These are phyloP conservation scores for Macquaria australasica DNA, from an alignment of 2,113 vertebrate species.

Conservation along the genomic window DNA sequence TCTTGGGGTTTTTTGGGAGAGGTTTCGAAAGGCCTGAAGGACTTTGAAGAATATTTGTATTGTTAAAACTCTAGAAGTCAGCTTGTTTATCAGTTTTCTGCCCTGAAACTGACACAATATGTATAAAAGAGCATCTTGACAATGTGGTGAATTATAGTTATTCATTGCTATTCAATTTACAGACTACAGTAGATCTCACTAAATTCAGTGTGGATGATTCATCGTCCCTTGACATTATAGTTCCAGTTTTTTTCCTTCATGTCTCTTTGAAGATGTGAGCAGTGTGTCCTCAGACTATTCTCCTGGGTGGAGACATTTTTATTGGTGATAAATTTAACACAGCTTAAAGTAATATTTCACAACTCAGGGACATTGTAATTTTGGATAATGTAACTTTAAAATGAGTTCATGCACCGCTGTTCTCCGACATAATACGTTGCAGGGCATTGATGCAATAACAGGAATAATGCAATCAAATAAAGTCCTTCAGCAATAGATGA, in stretches of 20 bases:
- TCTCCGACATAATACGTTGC: background rate
- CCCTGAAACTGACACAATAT: background rate
- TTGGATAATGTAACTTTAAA: background rate
- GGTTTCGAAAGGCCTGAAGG: background rate
- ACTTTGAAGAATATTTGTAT: background rate
- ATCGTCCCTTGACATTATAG: constrained; percentile 23
- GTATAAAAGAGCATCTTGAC: background rate
- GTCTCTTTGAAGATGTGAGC: constrained; percentile 34
- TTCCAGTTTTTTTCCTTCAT: constrained; percentile 2
- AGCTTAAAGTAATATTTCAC: constrained; percentile 29
- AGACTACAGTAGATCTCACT: constrained; percentile 3
- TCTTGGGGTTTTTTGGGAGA: background rate
- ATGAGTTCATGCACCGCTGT: constrained; percentile 9
- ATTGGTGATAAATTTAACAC: constrained; percentile 20
- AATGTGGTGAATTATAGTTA: background rate
- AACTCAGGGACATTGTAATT: background rate
- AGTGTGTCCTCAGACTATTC: background rate
- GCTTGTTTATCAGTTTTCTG: background rate
- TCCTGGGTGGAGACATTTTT: constrained; percentile 2
- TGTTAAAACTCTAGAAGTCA: background rate
- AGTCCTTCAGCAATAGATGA: background rate
- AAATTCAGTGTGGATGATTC: constrained; percentile 3
- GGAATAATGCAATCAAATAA: constrained; percentile 7
- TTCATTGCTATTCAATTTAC: constrained; percentile 21
- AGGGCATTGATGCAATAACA: constrained; percentile 4